A percentile compares a stretch with the other conserved stretches of the same genome.
phyloP scores from a whole-genome alignment of 2,797 vertebrate genomes.

The Glossophaga mutica region DNA sequence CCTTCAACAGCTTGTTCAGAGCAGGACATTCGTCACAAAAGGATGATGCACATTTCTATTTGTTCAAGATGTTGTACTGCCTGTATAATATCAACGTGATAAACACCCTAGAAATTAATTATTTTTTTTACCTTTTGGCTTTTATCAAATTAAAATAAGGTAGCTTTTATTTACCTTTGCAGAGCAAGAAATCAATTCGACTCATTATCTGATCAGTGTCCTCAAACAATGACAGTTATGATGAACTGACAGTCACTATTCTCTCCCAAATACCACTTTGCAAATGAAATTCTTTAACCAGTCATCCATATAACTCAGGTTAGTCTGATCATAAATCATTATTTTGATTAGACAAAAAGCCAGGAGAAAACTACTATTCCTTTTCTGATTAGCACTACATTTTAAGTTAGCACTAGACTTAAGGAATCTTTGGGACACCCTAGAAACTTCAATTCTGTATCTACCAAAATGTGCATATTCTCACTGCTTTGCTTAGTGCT shows the following conservation, averaged over 20 bases:
- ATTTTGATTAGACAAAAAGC: not conserved
- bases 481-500: not conserved
- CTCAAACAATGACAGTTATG: not conserved
- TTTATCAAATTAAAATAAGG: not conserved
- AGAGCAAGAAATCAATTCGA: not conserved
- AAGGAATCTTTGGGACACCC: accelerated
- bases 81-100: not conserved
- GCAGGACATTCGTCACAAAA: not conserved
- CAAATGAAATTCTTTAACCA: not conserved
- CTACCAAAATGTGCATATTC: not conserved
- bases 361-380: not conserved
- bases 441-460: not conserved
- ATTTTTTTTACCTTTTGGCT: not conserved
- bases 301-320: not conserved
- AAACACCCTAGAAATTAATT: not conserved
- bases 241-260: not conserved
- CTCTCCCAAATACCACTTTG: not conserved
- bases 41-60: not conserved
- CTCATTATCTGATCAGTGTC: not conserved
- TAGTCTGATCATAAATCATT: not conserved
- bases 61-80: not conserved
- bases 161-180: not conserved
- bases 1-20: not conserved
- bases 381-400: not conserved
- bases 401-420: not conserved